Conservation (phyloP, 2,797 vertebrate genomes). For the Acanthurus tractus region DNA sequence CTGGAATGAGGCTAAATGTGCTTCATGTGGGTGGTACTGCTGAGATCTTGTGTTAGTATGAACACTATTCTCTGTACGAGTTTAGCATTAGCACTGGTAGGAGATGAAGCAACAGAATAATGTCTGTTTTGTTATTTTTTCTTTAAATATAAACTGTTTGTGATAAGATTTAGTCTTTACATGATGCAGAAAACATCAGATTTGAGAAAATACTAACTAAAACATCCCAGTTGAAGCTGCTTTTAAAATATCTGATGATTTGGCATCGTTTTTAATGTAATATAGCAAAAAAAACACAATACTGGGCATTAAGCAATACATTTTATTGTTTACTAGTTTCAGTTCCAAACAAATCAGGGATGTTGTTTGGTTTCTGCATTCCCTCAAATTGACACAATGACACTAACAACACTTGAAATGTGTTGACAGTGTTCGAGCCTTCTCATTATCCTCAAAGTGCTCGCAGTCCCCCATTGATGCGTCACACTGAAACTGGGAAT, state of each 20-base stretch:
- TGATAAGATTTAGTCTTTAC: not conserved
- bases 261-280: not conserved
- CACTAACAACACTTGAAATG: constrained; percentile 25
- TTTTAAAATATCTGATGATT: not conserved
- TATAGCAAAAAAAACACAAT: not conserved
- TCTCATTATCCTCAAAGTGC: constrained; percentile 8
- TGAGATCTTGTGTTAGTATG: constrained; percentile 31
- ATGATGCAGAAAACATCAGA: not conserved
- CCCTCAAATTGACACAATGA: constrained; percentile 9
- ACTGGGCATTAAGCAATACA: not conserved
- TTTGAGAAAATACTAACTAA: not conserved
- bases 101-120: constrained; percentile 24
- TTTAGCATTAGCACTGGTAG: constrained; percentile 10
- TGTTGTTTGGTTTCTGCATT: constrained; percentile 7
- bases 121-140: not conserved
- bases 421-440: constrained; percentile 22
- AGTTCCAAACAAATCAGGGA: not conserved
- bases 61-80: constrained; percentile 4
- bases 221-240: not conserved
- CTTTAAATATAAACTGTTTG: not conserved
- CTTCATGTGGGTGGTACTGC: constrained; percentile 44
- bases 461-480: constrained; percentile 15
- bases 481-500: constrained; percentile 35
- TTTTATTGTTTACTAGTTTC: not conserved
- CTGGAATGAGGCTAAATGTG: constrained; percentile 50